These are phyloP conservation scores for Oscheius sp. DNA, from an alignment of 2,888 invertebrate species.

Conservation along the genomic window DNA sequence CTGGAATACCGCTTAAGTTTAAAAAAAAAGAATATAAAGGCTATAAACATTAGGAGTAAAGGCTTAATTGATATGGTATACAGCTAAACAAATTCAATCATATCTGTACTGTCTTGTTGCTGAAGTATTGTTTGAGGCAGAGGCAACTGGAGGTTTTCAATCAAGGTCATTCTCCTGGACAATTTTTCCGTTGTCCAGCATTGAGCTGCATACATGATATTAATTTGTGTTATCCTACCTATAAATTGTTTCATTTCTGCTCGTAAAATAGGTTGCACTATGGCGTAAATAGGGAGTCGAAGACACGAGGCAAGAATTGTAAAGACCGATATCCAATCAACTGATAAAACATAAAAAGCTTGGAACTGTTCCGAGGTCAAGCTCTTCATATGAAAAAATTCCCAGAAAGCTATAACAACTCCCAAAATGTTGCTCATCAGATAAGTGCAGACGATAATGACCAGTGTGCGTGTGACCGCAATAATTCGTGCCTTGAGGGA, in stretches of 20 bases:
- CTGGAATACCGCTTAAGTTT: too few species aligned
- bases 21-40: too few species aligned
- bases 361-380: constrained; percentile 36
- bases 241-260: constrained; percentile 48
- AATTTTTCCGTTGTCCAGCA: constrained; percentile 30
- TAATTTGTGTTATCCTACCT: constrained; percentile 23
- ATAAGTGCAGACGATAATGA: constrained; percentile 57
- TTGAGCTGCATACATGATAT: constrained; percentile 32
- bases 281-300: constrained; percentile 56
- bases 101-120: constrained; percentile 13
- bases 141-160: constrained; percentile 24
- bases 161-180: constrained; percentile 31
- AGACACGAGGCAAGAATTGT: constrained; percentile 53
- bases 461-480: constrained; percentile 52
- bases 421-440: constrained; percentile 48
- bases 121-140: constrained; percentile 16
- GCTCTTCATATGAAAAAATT: constrained; percentile 40
- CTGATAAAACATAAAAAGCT: constrained; percentile 52
- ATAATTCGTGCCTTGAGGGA: constrained; percentile 49
- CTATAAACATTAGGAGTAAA: too few species aligned
- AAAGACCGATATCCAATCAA: constrained; percentile 51
- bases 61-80: too few species aligned
- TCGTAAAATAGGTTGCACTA: constrained; percentile 51
- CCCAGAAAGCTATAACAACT: constrained; percentile 54
- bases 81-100: constrained; percentile 21